These are phyloP conservation scores for Spongilla lacustris DNA, from an alignment of 37 sponge, comb jelly and placozoan genomes.

Conservation along the genomic window DNA sequence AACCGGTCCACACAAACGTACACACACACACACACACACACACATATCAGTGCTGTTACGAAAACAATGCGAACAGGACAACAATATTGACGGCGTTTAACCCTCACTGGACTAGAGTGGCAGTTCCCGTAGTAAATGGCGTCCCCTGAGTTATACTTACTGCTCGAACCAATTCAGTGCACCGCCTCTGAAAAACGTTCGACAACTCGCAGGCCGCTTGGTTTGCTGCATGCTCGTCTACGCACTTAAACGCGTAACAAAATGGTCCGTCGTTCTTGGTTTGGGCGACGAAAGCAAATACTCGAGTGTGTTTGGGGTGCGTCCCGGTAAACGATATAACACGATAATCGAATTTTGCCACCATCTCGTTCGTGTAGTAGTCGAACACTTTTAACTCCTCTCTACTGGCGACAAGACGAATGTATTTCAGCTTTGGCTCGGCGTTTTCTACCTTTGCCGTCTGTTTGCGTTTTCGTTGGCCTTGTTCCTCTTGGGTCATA, in stretches of 20 bases:
- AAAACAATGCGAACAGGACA: not conserved
- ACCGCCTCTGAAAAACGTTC: constrained; percentile 46
- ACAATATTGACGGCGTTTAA: not conserved
- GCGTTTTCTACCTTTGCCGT: not conserved
- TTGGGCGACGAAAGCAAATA: constrained; percentile 73
- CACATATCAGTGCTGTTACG: not conserved
- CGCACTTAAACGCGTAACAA: constrained; percentile 82
- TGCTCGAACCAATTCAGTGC: constrained; percentile 14
- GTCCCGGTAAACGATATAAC: constrained; percentile 70
- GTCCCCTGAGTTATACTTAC: not conserved
- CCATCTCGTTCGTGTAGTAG: constrained; percentile 9
- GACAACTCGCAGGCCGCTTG: constrained; percentile 31
- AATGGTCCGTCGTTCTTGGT: constrained; percentile 15
- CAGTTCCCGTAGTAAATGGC: not conserved
- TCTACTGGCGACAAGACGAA: constrained; percentile 35
- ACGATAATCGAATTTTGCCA: constrained; percentile 31
- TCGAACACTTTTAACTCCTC: constrained; percentile 49
- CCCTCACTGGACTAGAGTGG: not conserved
- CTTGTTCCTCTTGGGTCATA: constrained; percentile 38
- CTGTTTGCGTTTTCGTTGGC: not conserved
- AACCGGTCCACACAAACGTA: too few relatives aligned
- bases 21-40: not conserved
- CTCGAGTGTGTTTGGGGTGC: constrained; percentile 42
- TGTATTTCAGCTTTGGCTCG: constrained; percentile 32
- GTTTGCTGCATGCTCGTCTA: constrained; percentile 20